These are phyloP conservation scores for Acrocephalus scirpaceus DNA, from an alignment of 2,797 vertebrate species.

Conservation along the genomic window DNA sequence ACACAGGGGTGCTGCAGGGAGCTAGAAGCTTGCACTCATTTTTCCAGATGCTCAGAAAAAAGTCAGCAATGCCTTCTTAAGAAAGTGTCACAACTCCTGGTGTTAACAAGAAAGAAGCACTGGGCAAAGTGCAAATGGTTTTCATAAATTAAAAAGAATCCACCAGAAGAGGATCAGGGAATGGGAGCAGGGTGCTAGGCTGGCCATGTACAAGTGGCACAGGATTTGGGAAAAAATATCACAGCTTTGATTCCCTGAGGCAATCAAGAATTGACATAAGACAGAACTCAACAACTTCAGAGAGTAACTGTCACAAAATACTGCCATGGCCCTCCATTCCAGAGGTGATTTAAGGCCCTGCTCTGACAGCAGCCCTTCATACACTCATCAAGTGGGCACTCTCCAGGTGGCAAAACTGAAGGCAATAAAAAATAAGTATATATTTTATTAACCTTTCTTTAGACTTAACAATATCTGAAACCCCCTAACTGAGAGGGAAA, in stretches of 20 bases:
- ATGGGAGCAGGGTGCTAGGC: neutral
- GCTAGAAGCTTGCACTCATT: conserved; percentile 32
- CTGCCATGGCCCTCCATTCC: neutral
- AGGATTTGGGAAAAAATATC: neutral
- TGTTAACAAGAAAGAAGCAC: neutral
- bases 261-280: neutral
- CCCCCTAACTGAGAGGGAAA: neutral
- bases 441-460: neutral
- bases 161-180: neutral
- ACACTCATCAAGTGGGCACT: neutral
- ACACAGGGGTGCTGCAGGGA: conserved; percentile 54
- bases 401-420: neutral
- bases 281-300: neutral
- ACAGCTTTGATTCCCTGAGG: neutral
- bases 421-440: neutral
- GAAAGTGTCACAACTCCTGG: conserved; percentile 17
- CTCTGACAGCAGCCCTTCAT: neutral
- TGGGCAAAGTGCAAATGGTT: neutral
- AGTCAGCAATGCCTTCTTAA: conserved; percentile 50
- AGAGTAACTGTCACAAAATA: neutral
- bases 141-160: neutral
- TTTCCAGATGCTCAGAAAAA: conserved; percentile 69
- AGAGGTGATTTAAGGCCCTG: neutral
- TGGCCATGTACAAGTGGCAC: neutral
- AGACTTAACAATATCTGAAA: neutral